These are phyloP conservation scores for Isurus oxyrinchus DNA, from an alignment of 2,113 vertebrate species.

Conservation along the genomic window DNA sequence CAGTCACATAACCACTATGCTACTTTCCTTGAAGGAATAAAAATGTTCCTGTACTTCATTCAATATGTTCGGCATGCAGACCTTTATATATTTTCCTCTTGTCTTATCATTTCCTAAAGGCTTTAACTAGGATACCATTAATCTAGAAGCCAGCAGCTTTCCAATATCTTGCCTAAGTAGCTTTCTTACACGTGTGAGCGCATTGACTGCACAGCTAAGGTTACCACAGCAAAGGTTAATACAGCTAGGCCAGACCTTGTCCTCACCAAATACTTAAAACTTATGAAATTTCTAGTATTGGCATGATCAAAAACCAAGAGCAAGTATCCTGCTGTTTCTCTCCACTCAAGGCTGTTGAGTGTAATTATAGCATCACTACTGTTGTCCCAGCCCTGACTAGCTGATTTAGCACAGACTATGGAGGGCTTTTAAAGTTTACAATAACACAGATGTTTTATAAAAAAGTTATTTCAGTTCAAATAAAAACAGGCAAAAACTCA, in stretches of 20 bases:
- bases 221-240: neutral
- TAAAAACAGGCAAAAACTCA: too few relatives aligned
- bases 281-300: neutral
- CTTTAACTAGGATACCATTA: neutral
- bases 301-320: neutral
- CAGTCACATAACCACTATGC: too few relatives aligned
- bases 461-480: neutral
- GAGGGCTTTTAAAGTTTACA: neutral
- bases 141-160: neutral
- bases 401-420: neutral
- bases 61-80: neutral
- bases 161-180: neutral
- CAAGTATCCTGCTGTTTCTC: neutral
- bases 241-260: neutral
- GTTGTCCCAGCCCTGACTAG: neutral
- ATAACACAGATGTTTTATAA: neutral
- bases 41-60: neutral
- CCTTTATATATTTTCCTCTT: neutral
- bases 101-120: neutral
- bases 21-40: neutral
- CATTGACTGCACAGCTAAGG: neutral
- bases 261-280: neutral
- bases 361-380: neutral
- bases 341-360: neutral
- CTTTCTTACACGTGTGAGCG: neutral